A percentile compares a stretch with the other conserved stretches of the same genome.
These are phyloP conservation scores for Caenorhabditis angaria DNA, from an alignment of 2,888 invertebrate species.

Conservation along the genomic window DNA sequence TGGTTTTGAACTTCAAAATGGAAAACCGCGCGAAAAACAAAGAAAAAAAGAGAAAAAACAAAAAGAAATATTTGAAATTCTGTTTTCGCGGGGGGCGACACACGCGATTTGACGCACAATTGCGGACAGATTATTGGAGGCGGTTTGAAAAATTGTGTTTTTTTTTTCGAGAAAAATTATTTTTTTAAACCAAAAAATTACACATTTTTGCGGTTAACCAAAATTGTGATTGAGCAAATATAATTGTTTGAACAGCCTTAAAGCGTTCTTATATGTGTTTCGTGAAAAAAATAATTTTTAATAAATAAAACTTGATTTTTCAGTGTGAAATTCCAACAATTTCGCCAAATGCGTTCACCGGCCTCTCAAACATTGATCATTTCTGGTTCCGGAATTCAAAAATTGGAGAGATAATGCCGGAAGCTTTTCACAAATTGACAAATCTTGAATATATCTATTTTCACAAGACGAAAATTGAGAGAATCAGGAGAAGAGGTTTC, in stretches of 20 bases:
- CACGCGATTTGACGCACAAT: neutral
- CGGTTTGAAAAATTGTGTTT: neutral
- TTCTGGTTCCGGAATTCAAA: conserved; percentile 58
- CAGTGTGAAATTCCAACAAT: conserved; percentile 6
- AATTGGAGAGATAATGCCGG: conserved; percentile 52
- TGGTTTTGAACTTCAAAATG: too few relatives aligned
- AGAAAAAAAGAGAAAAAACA: neutral
- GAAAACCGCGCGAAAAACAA: too few relatives aligned
- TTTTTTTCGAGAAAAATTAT: neutral
- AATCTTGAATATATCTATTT: conserved; percentile 65
- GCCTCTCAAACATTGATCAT: conserved; percentile 46
- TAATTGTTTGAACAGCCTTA: conserved; percentile 2
- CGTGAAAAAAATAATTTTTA: neutral
- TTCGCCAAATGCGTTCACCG: conserved; percentile 33
- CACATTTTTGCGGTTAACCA: neutral
- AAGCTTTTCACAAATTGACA: conserved; percentile 58
- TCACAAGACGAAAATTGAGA: conserved; percentile 46
- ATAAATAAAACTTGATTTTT: neutral
- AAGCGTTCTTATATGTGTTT: too few relatives aligned
- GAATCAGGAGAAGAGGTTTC: conserved; percentile 40
- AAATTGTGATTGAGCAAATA: neutral
- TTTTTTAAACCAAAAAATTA: neutral
- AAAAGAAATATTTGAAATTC: neutral
- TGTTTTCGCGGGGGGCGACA: neutral
- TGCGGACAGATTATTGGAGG: neutral